Conservation (phyloP, 2,888 invertebrate genomes). For the Brenthis hecate region DNA sequence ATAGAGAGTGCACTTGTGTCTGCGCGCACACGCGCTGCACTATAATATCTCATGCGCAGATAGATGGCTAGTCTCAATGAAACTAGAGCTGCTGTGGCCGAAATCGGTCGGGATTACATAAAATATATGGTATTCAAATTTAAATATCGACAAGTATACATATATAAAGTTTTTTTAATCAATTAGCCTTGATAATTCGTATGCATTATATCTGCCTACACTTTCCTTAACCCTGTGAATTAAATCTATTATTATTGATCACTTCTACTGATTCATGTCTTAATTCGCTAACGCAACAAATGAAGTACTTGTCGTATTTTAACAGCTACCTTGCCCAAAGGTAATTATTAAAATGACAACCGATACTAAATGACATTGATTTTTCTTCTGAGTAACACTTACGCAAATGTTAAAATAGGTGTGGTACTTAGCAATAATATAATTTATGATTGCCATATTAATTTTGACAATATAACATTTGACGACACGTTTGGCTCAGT, state of each 20-base stretch:
- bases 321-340: constrained; percentile 23
- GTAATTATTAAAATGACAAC: constrained; percentile 34
- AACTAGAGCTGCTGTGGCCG: too few relatives aligned
- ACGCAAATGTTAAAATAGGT: constrained; percentile 12
- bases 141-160: too few relatives aligned
- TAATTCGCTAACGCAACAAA: constrained; percentile 20
- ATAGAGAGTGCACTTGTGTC: too few relatives aligned
- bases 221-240: constrained; percentile 14
- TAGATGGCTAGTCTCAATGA: too few relatives aligned
- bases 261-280: constrained; percentile 17
- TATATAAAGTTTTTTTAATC: neutral
- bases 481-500: too few relatives aligned
- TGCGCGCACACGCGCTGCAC: too few relatives aligned
- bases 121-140: too few relatives aligned
- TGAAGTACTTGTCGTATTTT: constrained; percentile 24
- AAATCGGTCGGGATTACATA: too few relatives aligned
- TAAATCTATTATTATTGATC: constrained; percentile 1
- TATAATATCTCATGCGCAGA: too few relatives aligned
- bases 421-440: constrained; percentile 18
- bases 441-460: constrained; percentile 12
- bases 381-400: constrained; percentile 22
- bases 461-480: constrained; percentile 23
- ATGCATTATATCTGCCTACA: constrained; percentile 6
- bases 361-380: constrained; percentile 35
- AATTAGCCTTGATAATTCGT: neutral